These are phyloP conservation scores for Microcaecilia unicolor DNA, from an alignment of 2,797 vertebrate genomes.

Conservation along the genomic window DNA sequence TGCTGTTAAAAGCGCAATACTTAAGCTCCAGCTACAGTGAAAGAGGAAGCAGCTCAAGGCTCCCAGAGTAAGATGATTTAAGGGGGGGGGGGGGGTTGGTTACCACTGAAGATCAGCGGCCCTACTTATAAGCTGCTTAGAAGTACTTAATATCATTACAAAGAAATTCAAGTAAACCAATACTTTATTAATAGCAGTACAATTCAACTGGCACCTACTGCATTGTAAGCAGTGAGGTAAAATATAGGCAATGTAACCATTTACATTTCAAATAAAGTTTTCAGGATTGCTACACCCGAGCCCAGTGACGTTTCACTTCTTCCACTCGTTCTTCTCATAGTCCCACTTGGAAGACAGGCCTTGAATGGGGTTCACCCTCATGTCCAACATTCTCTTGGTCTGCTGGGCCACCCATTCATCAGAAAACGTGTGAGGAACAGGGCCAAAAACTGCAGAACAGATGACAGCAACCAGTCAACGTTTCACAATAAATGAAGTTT, in stretches of 20 bases:
- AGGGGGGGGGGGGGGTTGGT: no score
- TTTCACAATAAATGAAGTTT: no score
- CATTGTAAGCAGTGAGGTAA: slow-evolving; percentile 53
- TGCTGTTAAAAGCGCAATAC: no score
- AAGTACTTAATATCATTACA: not conserved
- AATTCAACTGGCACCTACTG: slow-evolving; percentile 53
- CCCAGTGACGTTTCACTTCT: slow-evolving; percentile 64
- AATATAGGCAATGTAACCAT: slow-evolving; percentile 41
- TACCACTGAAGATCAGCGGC: no score
- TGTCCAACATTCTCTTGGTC: slow-evolving; percentile 85
- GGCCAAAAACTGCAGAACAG: slow-evolving; percentile 71
- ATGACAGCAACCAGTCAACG: no score
- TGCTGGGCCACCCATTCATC: slow-evolving; percentile 66
- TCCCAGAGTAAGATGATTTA: no score
- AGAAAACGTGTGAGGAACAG: slow-evolving; percentile 73
- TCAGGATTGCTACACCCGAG: slow-evolving; percentile 10
- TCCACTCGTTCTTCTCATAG: slow-evolving; percentile 89
- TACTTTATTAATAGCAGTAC: slow-evolving; percentile 70
- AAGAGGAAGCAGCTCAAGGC: no score
- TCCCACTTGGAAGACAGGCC: slow-evolving; percentile 83
- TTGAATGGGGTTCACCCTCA: slow-evolving; percentile 75
- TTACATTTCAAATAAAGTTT: slow-evolving; percentile 7
- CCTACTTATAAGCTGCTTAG: no score
- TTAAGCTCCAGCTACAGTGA: no score
- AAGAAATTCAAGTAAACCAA: slow-evolving; percentile 35